Base-by-base conservation (phyloP, 2,113 vertebrate species). In the Laticauda laticaudata region DNA sequence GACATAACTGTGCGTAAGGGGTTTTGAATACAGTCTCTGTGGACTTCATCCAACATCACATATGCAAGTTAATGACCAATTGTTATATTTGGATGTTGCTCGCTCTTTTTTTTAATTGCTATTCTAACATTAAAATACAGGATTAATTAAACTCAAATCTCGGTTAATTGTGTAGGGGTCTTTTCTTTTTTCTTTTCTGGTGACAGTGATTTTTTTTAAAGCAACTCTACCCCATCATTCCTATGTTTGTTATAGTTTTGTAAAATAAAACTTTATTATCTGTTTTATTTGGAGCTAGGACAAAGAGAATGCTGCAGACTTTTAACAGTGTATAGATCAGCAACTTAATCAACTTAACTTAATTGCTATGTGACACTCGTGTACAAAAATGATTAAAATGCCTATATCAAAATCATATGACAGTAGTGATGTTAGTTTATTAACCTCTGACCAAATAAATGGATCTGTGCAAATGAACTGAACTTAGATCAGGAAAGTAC, bases 91-190 rank as follows among this genome's bases (percentile, higher is more conserved):
- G 88, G 69, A 87, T 43, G 91, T 94, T 94, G 56, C 61, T 29
- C 91, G 57, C 91, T 64, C n/a, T 59, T 61, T 89, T 61, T 95
- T 95, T 95, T 95, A 95, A 95, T 97, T 95, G 85, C 93, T 95
- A 24, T 94, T 96, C 95, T 90, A 96, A 61, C 56, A 96, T 95
- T 86, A 48, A 96, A 92, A 55, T 90, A 88, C 64, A 95, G 91
- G 95, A 97, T 96, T 97, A 96, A 93, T 94, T 97, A 93, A 96
- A 93, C 89, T 95, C 94, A 97, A 95, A 94, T 93, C 88, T 90
- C 91, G 94, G 6, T 95, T 91, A 96, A 94, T 91, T 90, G 0
- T 93, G 56, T 90, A 94, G 95, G 6, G 18, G 21, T 81, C 34
- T 75, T 81, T 81, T 81, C 24, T 64, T 95, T 95, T 96, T 91